Evolutionary conservation across 2,888 invertebrate genomes (phyloP), one percentile per base, ranked within the genome.

Genomic region (Octodonta nipae): DNA sequence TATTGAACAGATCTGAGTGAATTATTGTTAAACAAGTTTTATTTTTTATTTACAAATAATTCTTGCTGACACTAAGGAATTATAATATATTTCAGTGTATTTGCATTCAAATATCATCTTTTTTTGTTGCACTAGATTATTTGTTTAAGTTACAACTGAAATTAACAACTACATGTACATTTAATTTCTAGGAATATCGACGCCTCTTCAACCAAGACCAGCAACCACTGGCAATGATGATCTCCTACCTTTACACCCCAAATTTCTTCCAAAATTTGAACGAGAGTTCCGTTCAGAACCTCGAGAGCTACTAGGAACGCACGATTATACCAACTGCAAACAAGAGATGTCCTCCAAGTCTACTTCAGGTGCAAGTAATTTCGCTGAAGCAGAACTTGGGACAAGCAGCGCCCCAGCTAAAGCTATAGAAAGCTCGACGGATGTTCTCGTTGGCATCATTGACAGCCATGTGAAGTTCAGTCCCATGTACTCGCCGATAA

Each of bases 191-290:
- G n/a, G n/a, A n/a, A n/a, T n/a, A n/a, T n/a, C n/a, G n/a, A n/a
- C n/a, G n/a, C 76, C 77, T 46, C 56, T 78, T 46, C 75, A 76
- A 64, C 77, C 79, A 28, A 64, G 78, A 43, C 72, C 78, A 42
- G 74, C 79, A 29, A 80, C 78, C 44, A 78, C 46, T 38, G 71
- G 74, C 58, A 61, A 71, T 53, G 75, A 76, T 51, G 71, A 76
- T 43, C 70, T 77, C 61, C 66, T 81, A 51, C 79, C 78, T 36
- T 60, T 81, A 35, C 81, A 81, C 68, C 78, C 81, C 38, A 75
- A 75, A 51, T 62, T 77, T 42, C 63, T 77, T 45, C 71, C 72
- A 26, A 67, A 66, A 16, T 70, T 70, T 56, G 66, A 67, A 51
- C 63, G 70, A 39, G 71, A 65, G 46, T 69, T 67, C 36, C 55